These are phyloP conservation scores for Aporophyla nigra DNA, from an alignment of 2,888 invertebrate species.

Conservation along the genomic window DNA sequence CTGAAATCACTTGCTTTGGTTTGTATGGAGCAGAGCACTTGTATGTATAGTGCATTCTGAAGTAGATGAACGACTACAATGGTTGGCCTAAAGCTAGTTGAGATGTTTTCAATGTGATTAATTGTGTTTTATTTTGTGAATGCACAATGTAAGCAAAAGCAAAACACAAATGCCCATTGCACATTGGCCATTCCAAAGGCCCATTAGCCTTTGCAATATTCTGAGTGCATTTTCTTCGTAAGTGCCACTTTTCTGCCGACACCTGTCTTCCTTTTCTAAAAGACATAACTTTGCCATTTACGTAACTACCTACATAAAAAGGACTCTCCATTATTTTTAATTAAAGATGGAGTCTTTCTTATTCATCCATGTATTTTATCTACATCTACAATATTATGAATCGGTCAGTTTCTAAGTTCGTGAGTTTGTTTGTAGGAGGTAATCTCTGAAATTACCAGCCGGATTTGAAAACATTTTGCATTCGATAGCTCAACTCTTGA, in stretches of 20 bases:
- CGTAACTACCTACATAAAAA: not conserved
- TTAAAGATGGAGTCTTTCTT: not conserved
- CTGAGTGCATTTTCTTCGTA: not conserved
- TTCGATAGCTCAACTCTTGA: no score
- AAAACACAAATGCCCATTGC: no score
- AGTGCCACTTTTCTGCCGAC: not conserved
- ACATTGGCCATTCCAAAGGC: no score
- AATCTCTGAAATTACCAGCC: no score
- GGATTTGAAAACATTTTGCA: no score
- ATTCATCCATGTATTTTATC: not conserved
- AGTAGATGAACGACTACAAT: not conserved
- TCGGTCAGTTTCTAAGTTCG: no score
- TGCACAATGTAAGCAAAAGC: no score
- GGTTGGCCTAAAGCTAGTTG: not conserved
- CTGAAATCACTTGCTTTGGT: conserved; percentile 1
- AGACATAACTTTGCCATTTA: not conserved
- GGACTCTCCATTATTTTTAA: not conserved
- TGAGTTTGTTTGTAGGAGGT: no score
- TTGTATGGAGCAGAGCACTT: not conserved
- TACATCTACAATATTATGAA: no score
- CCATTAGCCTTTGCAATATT: no score
- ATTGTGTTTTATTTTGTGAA: not conserved
- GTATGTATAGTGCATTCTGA: not conserved
- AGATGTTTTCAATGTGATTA: not conserved
- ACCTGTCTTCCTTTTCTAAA: not conserved